phyloP scores from a whole-genome alignment of 2,888 invertebrate species.

The Sceliomorpha sp. region DNA sequence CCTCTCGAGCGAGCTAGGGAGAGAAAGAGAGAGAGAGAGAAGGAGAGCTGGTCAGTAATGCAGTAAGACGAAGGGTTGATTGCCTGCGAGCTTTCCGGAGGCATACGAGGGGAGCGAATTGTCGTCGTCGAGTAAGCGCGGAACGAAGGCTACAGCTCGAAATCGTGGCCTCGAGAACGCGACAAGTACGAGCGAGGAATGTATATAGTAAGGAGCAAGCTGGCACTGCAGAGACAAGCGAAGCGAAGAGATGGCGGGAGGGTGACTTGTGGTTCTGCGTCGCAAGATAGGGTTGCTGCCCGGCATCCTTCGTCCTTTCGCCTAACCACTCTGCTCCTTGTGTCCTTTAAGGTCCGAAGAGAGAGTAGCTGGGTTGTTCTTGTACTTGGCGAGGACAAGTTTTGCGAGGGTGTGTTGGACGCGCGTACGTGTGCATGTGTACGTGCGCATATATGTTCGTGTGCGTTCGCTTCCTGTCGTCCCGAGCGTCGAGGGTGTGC shows the following conservation, averaged over 20 bases:
- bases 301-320: conserved; percentile 59
- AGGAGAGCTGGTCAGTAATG: conserved; percentile 70
- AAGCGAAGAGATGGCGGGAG: conserved; percentile 62
- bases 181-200: conserved; percentile 63
- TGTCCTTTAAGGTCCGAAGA: conserved; percentile 69
- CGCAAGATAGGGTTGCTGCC: conserved; percentile 76
- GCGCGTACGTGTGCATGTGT: conserved; percentile 45
- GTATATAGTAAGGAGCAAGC: conserved; percentile 59
- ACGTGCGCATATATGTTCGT: conserved; percentile 37
- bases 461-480: conserved; percentile 39
- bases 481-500: conserved; percentile 15
- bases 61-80: conserved; percentile 75
- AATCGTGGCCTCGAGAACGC: conserved; percentile 59
- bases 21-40: no score
- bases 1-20: no score
- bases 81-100: conserved; percentile 72
- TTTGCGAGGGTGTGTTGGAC: conserved; percentile 53
- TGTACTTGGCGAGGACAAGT: conserved; percentile 67
- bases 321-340: conserved; percentile 60
- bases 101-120: conserved; percentile 55
- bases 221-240: conserved; percentile 48
- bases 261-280: conserved; percentile 78
- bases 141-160: conserved; percentile 46
- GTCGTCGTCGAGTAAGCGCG: conserved; percentile 37
- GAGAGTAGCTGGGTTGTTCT: conserved; percentile 68